Conservation (phyloP, 2,888 invertebrate genomes). For the Eilema sororculum region DNA sequence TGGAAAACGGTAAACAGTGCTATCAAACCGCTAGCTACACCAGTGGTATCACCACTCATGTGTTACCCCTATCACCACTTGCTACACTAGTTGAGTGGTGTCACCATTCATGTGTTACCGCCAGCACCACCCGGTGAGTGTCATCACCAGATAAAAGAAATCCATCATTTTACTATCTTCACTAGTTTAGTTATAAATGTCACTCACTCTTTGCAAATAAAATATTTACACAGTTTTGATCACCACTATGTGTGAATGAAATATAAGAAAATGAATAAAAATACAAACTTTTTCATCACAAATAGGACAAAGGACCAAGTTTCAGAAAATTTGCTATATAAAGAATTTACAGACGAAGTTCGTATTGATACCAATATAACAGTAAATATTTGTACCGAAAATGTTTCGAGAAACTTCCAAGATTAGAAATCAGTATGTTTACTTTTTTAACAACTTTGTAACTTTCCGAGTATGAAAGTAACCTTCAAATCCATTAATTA, state of each 20-base stretch:
- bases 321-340: background rate
- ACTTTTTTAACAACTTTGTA: constrained; percentile 49
- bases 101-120: no score
- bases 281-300: background rate
- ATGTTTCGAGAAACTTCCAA: constrained; percentile 43
- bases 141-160: no score
- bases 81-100: no score
- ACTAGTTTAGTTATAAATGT: no score
- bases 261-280: background rate
- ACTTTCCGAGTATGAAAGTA: constrained; percentile 47
- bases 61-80: no score
- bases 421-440: constrained; percentile 47
- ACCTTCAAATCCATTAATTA: constrained; percentile 55
- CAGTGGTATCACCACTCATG: no score
- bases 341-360: constrained; percentile 1
- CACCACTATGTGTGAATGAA: background rate
- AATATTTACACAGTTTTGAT: no score
- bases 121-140: no score
- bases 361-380: constrained; percentile 10
- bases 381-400: constrained; percentile 57
- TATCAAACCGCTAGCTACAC: no score
- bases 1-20: no score
- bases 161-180: no score
- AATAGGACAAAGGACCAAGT: background rate
- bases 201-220: no score